Conservation (phyloP, 2,113 vertebrate species). For the Pholis gunnellus region DNA sequence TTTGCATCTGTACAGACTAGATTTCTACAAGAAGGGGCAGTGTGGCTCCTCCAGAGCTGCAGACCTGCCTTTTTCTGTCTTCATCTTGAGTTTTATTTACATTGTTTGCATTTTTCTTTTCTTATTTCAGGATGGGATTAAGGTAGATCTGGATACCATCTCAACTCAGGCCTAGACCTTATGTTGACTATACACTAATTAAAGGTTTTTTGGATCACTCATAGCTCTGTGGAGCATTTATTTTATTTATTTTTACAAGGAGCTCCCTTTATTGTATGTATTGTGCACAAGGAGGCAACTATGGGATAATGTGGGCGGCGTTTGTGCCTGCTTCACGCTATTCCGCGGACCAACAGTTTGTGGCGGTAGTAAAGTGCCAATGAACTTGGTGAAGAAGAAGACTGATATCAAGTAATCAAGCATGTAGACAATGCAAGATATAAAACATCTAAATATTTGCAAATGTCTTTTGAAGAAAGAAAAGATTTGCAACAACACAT, state of each 20-base stretch:
- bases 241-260: too few species aligned
- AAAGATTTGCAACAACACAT: not conserved
- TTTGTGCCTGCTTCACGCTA: not conserved
- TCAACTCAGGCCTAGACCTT: not conserved
- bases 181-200: not conserved
- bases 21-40: slow-evolving; percentile 12
- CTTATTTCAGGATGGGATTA: not conserved
- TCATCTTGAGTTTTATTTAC: slow-evolving; percentile 13
- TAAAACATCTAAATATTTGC: not conserved
- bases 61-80: slow-evolving; percentile 11
- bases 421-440: not conserved
- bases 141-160: not conserved
- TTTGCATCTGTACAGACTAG: slow-evolving; percentile 23
- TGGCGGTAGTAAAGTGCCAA: not conserved
- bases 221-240: too few species aligned
- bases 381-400: not conserved
- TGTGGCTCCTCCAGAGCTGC: slow-evolving; percentile 2
- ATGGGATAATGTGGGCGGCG: not conserved
- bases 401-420: not conserved
- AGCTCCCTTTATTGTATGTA: not conserved
- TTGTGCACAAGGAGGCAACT: not conserved
- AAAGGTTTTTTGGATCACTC: not conserved
- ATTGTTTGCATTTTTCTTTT: slow-evolving; percentile 1
- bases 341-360: not conserved
- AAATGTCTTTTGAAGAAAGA: not conserved